phyloP scores from a whole-genome alignment of 2,113 vertebrate species.

The Monopterus albus region DNA sequence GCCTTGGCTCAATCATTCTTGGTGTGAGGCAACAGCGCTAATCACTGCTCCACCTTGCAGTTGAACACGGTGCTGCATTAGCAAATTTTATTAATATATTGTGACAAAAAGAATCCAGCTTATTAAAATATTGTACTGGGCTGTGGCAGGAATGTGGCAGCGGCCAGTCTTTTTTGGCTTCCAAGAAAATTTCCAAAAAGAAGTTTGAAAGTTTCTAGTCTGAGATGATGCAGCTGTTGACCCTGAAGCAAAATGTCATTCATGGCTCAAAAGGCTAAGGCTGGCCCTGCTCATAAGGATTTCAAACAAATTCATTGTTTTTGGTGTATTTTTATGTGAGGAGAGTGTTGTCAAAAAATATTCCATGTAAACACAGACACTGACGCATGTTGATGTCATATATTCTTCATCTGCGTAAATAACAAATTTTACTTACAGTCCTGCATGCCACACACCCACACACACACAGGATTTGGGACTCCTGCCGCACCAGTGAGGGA shows the following conservation, averaged over 20 bases:
- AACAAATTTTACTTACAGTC: conserved; percentile 37
- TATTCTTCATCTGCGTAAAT: conserved; percentile 41
- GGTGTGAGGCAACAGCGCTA: too few species aligned
- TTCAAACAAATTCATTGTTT: conserved; percentile 14
- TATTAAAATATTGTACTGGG: too few species aligned
- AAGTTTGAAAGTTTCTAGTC: conserved; percentile 4
- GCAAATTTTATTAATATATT: too few species aligned
- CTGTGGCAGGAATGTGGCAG: too few species aligned
- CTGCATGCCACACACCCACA: conserved; percentile 27
- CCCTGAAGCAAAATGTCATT: background rate
- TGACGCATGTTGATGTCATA: conserved; percentile 32
- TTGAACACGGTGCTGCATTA: too few species aligned
- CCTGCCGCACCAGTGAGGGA: conserved; percentile 48
- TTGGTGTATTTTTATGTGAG: background rate
- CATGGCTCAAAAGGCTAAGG: background rate
- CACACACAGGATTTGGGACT: conserved; percentile 19
- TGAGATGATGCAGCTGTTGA: conserved; percentile 3
- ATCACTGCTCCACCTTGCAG: too few species aligned
- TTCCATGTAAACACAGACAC: conserved; percentile 25
- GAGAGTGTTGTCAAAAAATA: conserved; percentile 14
- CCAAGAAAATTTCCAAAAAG: too few species aligned
- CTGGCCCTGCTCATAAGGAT: background rate
- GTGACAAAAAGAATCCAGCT: too few species aligned
- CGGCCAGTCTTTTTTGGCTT: too few species aligned
- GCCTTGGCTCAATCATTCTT: too few species aligned